phyloP scores from a whole-genome alignment of 2,888 invertebrate genomes.

The Tanytarsus gracilentus region DNA sequence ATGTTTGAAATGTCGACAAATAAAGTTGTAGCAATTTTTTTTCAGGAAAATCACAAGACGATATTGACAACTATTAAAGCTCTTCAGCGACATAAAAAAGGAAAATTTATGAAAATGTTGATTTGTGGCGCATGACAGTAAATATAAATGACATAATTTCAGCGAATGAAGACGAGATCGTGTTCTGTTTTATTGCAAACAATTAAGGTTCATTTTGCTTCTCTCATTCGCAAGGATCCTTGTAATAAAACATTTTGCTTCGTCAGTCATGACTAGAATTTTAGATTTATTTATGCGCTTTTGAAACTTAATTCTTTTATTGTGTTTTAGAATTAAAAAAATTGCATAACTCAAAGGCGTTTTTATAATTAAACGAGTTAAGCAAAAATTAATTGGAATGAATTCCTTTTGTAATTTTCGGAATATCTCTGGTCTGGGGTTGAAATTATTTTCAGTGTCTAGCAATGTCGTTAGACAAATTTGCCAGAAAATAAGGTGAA shows the following conservation, averaged over 20 bases:
- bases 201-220: background rate
- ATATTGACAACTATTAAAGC: background rate
- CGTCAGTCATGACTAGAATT: conserved; percentile 2
- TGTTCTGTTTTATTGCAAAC: conserved; percentile 9
- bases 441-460: too few relatives aligned
- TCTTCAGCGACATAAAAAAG: background rate
- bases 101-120: background rate
- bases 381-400: conserved; percentile 6
- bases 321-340: too few relatives aligned
- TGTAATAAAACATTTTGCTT: background rate
- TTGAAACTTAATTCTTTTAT: too few relatives aligned
- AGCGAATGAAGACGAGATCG: too few relatives aligned
- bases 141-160: conserved; percentile 15
- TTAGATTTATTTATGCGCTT: too few relatives aligned
- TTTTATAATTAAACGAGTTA: too few relatives aligned
- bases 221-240: background rate
- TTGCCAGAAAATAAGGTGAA: too few relatives aligned
- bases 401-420: conserved; percentile 13
- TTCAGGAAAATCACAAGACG: background rate
- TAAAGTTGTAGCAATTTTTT: background rate
- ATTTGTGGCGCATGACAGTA: conserved; percentile 11
- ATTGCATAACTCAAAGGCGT: too few relatives aligned
- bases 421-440: conserved; percentile 8
- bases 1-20: too few relatives aligned
- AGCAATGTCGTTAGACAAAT: too few relatives aligned